Base-by-base conservation (phyloP, 1,140 invertebrate genomes). In the Sinonovacula constricta region DNA sequence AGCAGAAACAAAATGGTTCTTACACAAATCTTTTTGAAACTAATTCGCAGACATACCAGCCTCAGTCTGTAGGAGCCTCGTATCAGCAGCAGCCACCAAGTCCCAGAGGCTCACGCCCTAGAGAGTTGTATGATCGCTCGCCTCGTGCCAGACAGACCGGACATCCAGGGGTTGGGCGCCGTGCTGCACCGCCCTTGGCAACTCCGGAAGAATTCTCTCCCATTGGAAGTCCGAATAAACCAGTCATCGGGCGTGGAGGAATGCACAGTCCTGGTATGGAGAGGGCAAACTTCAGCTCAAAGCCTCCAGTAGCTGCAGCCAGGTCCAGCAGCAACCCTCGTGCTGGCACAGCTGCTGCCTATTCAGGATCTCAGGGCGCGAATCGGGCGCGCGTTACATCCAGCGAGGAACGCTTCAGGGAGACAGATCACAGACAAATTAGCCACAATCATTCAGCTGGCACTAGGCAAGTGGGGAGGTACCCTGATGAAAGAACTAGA, bases 11-110 rank as follows among this genome's bases (percentile, higher is more conserved):
- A 82, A 95, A 97, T 81, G 97, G 96, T 85, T 97, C 96, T 54
- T 95, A 96, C 89, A 97, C 93, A 85, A 98, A 98, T 92, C 96
- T 98, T 91, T 98, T 97, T 92, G 93, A 96, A 72, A 79, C 84
- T 67, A n/a, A n/a, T 34, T 81, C 71, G 56, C 81, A 80, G 85
- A 71, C 74, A 49, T 79, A 33, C 51, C 71, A 22, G 18, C 28
- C 65, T 24, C 39, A 34, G 39, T 57, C 86, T 15, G 79, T 85
- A 26, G 83, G 81, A 28, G 83, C 84, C 5, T 56, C 79, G 3
- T 74, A 82, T 12, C 71, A 86, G 80, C 82, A 51, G 51, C 60
- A 49, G 31, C 5, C 34, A 39, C 36, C 31, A 34, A 70, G 71
- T 45, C 66, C 63, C 10, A 30, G 54, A 26, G 49, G 54, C 36